A percentile compares a stretch with the other conserved stretches of the same genome.
Evolutionary conservation across 1,140 invertebrate species (phyloP).

Genomic region (Drosophila sp.): DNA sequence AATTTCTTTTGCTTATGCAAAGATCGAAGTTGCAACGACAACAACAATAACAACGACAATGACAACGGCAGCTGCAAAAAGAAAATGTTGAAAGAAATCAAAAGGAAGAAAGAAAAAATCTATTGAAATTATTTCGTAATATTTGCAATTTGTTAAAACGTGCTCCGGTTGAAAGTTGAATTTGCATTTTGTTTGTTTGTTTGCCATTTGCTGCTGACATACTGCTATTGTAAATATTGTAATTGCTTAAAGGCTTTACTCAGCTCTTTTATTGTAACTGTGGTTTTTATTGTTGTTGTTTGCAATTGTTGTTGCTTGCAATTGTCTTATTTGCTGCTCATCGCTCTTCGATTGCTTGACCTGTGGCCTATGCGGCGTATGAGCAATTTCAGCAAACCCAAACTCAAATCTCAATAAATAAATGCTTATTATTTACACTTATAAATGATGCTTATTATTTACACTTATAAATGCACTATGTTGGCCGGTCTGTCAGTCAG

Average conservation of each 20-base stretch:
- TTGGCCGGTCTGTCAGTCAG: slow-evolving; percentile 32
- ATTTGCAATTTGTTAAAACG: slow-evolving; percentile 72
- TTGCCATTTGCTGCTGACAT: slow-evolving; percentile 42
- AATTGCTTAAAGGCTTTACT: slow-evolving; percentile 53
- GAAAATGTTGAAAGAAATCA: slow-evolving; percentile 8
- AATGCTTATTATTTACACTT: slow-evolving; percentile 45
- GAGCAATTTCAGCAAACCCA: slow-evolving; percentile 42
- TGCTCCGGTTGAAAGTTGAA: slow-evolving; percentile 46
- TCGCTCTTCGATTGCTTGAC: slow-evolving; percentile 42
- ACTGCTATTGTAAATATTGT: slow-evolving; percentile 47
- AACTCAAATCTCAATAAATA: slow-evolving; percentile 7
- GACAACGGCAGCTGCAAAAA: slow-evolving; percentile 21
- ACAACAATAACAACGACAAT: slow-evolving; percentile 12
- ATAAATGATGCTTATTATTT: slow-evolving; percentile 47
- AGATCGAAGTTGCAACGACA: slow-evolving; percentile 22
- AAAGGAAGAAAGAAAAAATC: slow-evolving; percentile 30
- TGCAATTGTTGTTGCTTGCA: slow-evolving; percentile 17
- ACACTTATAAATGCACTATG: slow-evolving; percentile 21
- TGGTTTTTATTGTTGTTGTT: slow-evolving; percentile 33
- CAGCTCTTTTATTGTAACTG: neutral
- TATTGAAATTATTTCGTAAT: slow-evolving; percentile 74
- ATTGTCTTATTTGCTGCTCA: slow-evolving; percentile 52
- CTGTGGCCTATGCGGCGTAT: slow-evolving; percentile 42
- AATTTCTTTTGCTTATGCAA: slow-evolving; percentile 54
- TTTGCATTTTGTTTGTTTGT: slow-evolving; percentile 29